Evolutionary conservation across 2,888 invertebrate species (phyloP), one percentile per base, ranked within the genome.

Genomic region (Anoplius nigerrimus): DNA sequence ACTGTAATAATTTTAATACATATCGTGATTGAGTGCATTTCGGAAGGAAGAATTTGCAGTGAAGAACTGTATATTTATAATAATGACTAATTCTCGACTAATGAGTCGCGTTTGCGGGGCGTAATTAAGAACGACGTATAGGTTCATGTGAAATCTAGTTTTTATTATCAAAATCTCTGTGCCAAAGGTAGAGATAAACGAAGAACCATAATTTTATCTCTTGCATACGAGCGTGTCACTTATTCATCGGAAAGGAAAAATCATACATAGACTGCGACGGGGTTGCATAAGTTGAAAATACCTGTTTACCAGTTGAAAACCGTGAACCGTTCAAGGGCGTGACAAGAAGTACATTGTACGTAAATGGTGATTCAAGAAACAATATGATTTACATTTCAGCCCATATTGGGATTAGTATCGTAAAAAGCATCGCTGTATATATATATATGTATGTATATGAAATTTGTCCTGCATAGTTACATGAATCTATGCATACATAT

Each of bases 341-440:
- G 16, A 24, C 54, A 54, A 61, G 70, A 53, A 43, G 43, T 18
- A 51, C 34, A 34, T 34, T 34, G 34, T 67, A 66, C 61, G 71
- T 76, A 78, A 76, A 75, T 79, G 70, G 67, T 73, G 34, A 62
- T 58, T 61, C 6, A 34, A 34, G 48, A 71, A 69, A 73, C 56
- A 68, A 75, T 71, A 74, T 63, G 71, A 79, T 76, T 81, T 78
- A 71, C 75, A 76, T 63, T 69, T 74, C 75, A 78, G 78, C 79
- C 80, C 82, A 83, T 81, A 83, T 83, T 82, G 83, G 79, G 75
- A 72, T 72, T 71, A 74, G 77, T 75, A 76, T 75, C 76, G 69
- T 68, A 48, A 66, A 66, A 51, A 61, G 67, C 63, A 60, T n/a
- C n/a, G n/a, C n/a, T 27, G 48, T 62, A 53, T 55, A 42, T 55